phyloP scores from a whole-genome alignment of 2,113 vertebrate species.

The Tetraodon nigroviridis region DNA sequence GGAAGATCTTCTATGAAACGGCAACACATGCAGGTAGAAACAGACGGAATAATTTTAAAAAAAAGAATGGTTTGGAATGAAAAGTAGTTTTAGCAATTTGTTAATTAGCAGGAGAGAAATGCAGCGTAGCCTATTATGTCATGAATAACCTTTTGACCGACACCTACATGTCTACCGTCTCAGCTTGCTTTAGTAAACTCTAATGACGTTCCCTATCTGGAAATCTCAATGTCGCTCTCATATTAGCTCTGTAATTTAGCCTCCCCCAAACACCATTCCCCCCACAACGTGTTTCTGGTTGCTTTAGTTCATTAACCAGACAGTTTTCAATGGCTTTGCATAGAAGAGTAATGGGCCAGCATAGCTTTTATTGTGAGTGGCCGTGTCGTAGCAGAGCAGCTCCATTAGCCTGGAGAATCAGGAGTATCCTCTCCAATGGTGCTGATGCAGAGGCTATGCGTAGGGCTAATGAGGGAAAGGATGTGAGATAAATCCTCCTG shows the following conservation, averaged over 20 bases:
- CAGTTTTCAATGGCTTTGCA: constrained; percentile 56
- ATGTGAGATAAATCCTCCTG: constrained; percentile 63
- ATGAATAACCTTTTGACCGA: constrained; percentile 30
- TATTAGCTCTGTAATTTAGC: constrained; percentile 11
- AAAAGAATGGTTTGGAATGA: constrained; percentile 21
- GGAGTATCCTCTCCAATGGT: constrained; percentile 50
- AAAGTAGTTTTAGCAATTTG: constrained; percentile 49
- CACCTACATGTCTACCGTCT: constrained; percentile 18
- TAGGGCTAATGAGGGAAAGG: constrained; percentile 57
- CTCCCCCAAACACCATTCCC: constrained; percentile 9
- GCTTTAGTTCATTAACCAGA: constrained; percentile 66
- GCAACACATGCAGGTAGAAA: constrained; percentile 11
- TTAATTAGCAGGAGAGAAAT: constrained; percentile 43
- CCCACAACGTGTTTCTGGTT: constrained; percentile 13
- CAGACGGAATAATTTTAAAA: constrained; percentile 28
- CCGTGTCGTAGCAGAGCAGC: constrained; percentile 50
- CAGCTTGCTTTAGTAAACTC: constrained; percentile 26
- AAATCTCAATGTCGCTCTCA: not conserved
- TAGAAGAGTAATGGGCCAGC: constrained; percentile 65
- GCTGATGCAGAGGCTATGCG: constrained; percentile 46
- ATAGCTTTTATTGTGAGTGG: constrained; percentile 63
- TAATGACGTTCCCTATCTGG: not conserved
- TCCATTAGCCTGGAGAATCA: constrained; percentile 61
- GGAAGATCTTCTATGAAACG: constrained; percentile 16
- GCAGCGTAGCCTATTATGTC: constrained; percentile 45